These are phyloP conservation scores for Diarsia rubi DNA, from an alignment of 2,888 invertebrate species.

Conservation along the genomic window DNA sequence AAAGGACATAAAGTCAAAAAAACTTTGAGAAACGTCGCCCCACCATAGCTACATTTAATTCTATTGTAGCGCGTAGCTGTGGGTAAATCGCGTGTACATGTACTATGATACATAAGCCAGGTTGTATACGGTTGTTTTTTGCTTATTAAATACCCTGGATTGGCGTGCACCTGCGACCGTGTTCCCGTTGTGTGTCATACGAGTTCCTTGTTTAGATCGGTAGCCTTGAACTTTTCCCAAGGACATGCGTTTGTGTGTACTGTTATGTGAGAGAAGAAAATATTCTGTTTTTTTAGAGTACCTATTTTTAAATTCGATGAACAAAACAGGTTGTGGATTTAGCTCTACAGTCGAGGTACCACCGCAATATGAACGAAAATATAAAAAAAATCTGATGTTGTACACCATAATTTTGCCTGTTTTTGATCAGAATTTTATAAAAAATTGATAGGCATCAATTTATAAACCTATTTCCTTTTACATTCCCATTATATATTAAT, in stretches of 20 bases:
- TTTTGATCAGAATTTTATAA: background rate
- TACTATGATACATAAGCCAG: conserved; percentile 8
- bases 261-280: conserved; percentile 13
- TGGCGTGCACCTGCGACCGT: conserved; percentile 44
- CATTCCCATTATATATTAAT: background rate
- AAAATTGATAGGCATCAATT: background rate
- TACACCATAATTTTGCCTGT: background rate
- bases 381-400: background rate
- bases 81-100: conserved; percentile 14
- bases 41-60: conserved; percentile 41
- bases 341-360: background rate
- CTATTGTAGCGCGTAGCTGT: conserved; percentile 39
- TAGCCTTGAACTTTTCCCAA: conserved; percentile 51
- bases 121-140: conserved; percentile 47
- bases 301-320: background rate
- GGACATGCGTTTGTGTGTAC: conserved; percentile 14
- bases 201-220: conserved; percentile 19
- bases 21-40: conserved; percentile 37
- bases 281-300: background rate
- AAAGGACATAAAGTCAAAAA: background rate
- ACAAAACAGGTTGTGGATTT: background rate
- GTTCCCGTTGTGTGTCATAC: conserved; percentile 18
- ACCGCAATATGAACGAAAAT: too few relatives aligned
- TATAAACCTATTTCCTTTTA: background rate
- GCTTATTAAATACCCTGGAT: conserved; percentile 52